Conservation (phyloP, 2,888 invertebrate genomes). For the Alentia gelatinosa region DNA sequence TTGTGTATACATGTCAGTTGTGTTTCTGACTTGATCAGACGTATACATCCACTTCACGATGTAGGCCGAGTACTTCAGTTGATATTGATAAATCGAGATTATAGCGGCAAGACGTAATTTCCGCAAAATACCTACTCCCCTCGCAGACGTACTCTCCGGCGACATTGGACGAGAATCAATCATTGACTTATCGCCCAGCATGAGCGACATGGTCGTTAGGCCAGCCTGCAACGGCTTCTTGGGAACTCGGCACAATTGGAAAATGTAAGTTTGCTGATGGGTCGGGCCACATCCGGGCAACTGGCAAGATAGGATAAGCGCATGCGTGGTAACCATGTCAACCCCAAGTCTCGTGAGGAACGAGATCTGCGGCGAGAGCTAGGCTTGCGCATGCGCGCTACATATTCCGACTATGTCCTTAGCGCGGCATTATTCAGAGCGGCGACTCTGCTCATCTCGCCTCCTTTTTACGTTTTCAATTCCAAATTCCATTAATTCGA, state of each 20-base stretch:
- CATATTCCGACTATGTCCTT: not conserved
- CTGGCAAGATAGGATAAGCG: not conserved
- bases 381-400: not conserved
- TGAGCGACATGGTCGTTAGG: not conserved
- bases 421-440: not conserved
- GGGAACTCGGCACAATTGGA: not conserved
- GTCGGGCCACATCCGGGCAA: not conserved
- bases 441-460: not conserved
- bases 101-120: not conserved
- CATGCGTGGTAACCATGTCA: not conserved
- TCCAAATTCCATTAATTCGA: slow-evolving; percentile 24
- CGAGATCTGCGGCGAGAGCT: not conserved
- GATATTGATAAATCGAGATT: not conserved
- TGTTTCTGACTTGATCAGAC: too few relatives aligned
- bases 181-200: not conserved
- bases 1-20: too few relatives aligned
- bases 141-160: not conserved
- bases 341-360: not conserved
- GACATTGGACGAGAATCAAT: not conserved
- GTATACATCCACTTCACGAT: not conserved
- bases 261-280: slow-evolving; percentile 1
- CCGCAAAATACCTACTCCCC: not conserved
- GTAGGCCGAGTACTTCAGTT: not conserved
- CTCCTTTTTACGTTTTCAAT: slow-evolving; percentile 2
- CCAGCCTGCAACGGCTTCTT: not conserved